These are phyloP conservation scores for Hesperia comma DNA, from an alignment of 2,888 invertebrate genomes.

Conservation along the genomic window DNA sequence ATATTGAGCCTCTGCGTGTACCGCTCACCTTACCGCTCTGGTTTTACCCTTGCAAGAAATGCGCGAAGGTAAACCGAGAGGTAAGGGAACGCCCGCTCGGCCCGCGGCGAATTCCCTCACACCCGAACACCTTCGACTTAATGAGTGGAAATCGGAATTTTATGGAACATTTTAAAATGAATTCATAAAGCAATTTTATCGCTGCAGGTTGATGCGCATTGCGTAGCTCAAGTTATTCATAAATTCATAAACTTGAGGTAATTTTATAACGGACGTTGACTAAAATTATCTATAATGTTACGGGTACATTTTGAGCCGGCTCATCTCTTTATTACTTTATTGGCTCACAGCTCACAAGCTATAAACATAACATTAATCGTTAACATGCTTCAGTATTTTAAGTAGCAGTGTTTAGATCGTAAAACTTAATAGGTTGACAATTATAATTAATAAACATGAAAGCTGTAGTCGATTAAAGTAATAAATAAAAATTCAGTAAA, in stretches of 20 bases:
- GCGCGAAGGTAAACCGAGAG: conserved; percentile 44
- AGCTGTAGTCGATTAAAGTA: neutral
- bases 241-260: conserved; percentile 35
- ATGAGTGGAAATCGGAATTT: conserved; percentile 63
- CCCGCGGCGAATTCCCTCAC: conserved; percentile 70
- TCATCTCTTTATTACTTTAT: conserved; percentile 7
- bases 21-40: neutral
- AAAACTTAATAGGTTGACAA: neutral
- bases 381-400: neutral
- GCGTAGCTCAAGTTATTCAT: conserved; percentile 31
- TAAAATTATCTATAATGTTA: conserved; percentile 25
- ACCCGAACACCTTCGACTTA: conserved; percentile 60
- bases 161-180: conserved; percentile 49
- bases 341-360: neutral
- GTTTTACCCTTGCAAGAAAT: conserved; percentile 8
- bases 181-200: conserved; percentile 34
- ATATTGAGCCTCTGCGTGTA: conserved; percentile 1
- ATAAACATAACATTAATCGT: conserved; percentile 13
- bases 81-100: conserved; percentile 62
- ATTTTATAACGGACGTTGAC: conserved; percentile 12
- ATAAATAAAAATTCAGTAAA: neutral
- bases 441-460: neutral
- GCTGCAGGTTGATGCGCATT: conserved; percentile 17
- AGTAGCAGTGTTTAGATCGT: conserved; percentile 1
- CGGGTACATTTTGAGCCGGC: neutral